These are phyloP conservation scores for Cryptophagus acutangulus DNA, from an alignment of 2,888 invertebrate species.

Conservation along the genomic window DNA sequence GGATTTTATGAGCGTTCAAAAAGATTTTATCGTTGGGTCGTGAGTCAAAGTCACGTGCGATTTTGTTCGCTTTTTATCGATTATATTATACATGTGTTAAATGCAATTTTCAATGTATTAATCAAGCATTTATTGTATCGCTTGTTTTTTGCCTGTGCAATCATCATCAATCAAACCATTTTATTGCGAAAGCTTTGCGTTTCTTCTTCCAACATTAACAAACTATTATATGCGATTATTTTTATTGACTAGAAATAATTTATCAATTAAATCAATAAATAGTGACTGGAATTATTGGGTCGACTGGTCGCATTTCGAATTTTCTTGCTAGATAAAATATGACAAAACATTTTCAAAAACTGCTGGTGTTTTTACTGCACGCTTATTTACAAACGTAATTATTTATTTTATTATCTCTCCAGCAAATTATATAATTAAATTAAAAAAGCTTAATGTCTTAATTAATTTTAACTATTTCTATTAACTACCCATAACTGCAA, in stretches of 20 bases:
- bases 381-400: no score
- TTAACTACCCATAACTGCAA: no score
- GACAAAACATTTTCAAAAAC: no score
- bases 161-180: slow-evolving; percentile 6
- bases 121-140: slow-evolving; percentile 7
- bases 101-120: slow-evolving; percentile 18
- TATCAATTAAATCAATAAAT: slow-evolving; percentile 9
- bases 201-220: neutral
- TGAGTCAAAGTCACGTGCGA: slow-evolving; percentile 19
- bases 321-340: no score
- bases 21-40: slow-evolving; percentile 10
- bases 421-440: no score
- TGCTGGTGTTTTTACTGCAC: no score
- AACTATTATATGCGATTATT: slow-evolving; percentile 3
- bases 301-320: no score
- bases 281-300: no score
- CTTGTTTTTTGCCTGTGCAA: slow-evolving; percentile 3
- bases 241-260: slow-evolving; percentile 2
- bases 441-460: no score
- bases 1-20: slow-evolving; percentile 11
- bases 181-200: slow-evolving; percentile 3
- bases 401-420: no score
- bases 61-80: slow-evolving; percentile 18
- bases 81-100: slow-evolving; percentile 18
- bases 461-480: no score